These are phyloP conservation scores for Ophiodon elongatus DNA, from an alignment of 2,113 vertebrate species.

Conservation along the genomic window DNA sequence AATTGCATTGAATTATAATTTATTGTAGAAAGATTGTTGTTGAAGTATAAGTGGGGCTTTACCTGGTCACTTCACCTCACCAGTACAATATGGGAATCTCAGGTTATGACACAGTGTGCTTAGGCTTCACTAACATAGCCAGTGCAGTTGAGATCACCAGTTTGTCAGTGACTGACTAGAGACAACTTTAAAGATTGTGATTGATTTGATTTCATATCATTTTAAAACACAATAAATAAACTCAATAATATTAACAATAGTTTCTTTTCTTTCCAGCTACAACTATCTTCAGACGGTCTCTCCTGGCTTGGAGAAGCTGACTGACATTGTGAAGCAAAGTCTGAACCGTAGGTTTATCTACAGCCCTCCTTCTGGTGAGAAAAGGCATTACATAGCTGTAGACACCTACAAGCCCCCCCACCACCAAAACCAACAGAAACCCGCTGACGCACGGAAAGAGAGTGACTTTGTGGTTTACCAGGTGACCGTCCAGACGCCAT, in stretches of 20 bases:
- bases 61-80: background rate
- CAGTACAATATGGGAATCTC: conserved; percentile 12
- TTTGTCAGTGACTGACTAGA: background rate
- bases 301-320: conserved; percentile 90
- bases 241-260: background rate
- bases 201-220: background rate
- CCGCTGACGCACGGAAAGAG: conserved; percentile 73
- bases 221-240: background rate
- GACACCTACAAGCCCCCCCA: conserved; percentile 82
- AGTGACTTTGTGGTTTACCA: conserved; percentile 92
- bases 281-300: conserved; percentile 87
- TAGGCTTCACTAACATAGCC: conserved; percentile 5
- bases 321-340: conserved; percentile 89
- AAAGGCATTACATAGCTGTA: conserved; percentile 86
- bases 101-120: conserved; percentile 14
- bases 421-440: conserved; percentile 80
- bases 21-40: conserved; percentile 12
- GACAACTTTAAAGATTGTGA: background rate
- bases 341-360: conserved; percentile 88
- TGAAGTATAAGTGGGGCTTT: conserved; percentile 13
- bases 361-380: conserved; percentile 80
- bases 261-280: conserved; percentile 83
- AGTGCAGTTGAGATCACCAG: conserved; percentile 13
- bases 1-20: conserved; percentile 20
- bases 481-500: conserved; percentile 89